A percentile compares a stretch with the other conserved stretches of the same genome.
phyloP scores from a whole-genome alignment of 1,140 invertebrate genomes.

The Hestina assimilis region DNA sequence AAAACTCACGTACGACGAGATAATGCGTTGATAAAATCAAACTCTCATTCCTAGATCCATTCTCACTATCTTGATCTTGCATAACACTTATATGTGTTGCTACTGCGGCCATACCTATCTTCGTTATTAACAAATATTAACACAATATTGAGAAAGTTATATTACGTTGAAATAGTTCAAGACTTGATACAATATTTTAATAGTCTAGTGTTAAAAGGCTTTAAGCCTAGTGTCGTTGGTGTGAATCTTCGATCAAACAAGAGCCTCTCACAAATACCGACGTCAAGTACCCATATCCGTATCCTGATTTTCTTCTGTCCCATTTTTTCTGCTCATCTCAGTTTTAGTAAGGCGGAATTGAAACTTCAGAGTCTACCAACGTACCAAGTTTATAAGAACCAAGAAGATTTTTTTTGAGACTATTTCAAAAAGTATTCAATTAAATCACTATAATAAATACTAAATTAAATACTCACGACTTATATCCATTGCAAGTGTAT shows the following conservation, averaged over 20 bases:
- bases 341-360: too few relatives aligned
- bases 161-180: not conserved
- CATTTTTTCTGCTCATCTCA: too few relatives aligned
- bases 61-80: conserved; percentile 17
- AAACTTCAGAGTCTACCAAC: too few relatives aligned
- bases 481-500: conserved; percentile 61
- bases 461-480: conserved; percentile 51
- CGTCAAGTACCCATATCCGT: too few relatives aligned
- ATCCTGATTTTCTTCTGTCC: too few relatives aligned
- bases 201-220: too few relatives aligned
- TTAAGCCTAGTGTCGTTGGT: too few relatives aligned
- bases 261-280: too few relatives aligned
- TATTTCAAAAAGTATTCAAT: not conserved
- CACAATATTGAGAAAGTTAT: not conserved
- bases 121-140: not conserved
- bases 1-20: conserved; percentile 12
- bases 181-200: too few relatives aligned
- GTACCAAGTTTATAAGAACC: too few relatives aligned
- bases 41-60: conserved; percentile 20
- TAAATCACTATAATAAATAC: not conserved
- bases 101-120: not conserved
- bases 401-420: too few relatives aligned
- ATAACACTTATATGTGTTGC: conserved; percentile 7
- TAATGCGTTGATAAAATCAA: conserved; percentile 19
- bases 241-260: too few relatives aligned